Evolutionary conservation across 2,797 vertebrate species (phyloP).

Genomic region (Carcharodon carcharias): DNA sequence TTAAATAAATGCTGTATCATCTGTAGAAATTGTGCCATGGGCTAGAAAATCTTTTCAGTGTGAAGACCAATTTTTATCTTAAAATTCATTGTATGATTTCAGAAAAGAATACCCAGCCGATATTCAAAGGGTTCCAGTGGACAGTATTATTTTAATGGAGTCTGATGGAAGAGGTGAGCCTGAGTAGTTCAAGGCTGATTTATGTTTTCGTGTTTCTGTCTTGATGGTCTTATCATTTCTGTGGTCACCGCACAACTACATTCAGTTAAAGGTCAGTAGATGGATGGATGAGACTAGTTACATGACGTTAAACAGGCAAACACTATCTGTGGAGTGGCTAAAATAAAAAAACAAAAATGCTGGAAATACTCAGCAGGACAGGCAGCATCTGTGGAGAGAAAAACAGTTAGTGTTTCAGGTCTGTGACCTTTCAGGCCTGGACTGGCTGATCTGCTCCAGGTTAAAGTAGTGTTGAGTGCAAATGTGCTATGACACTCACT

Average conservation of each 20-base stretch:
- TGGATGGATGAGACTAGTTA: not conserved
- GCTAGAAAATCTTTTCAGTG: not conserved
- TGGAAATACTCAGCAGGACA: not conserved
- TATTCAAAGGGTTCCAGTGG: constrained; percentile 71
- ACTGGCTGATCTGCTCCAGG: not conserved
- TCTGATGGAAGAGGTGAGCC: constrained; percentile 68
- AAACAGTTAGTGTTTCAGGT: not conserved
- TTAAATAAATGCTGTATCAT: not conserved
- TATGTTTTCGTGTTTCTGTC: not conserved
- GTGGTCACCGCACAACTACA: not conserved
- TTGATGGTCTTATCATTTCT: not conserved
- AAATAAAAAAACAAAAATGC: not conserved
- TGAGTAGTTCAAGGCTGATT: not conserved
- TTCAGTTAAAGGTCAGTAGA: not conserved
- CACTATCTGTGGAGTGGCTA: not conserved
- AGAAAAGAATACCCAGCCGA: constrained; percentile 76
- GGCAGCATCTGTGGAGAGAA: not conserved
- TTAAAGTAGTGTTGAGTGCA: not conserved
- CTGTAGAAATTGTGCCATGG: not conserved
- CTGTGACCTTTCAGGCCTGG: too few species aligned
- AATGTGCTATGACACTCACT: not conserved
- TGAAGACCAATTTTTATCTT: not conserved
- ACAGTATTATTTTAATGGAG: constrained; percentile 71
- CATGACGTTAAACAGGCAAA: not conserved
- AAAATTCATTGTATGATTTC: constrained; percentile 46